These are phyloP conservation scores for Lycocorax pyrrhopterus DNA, from an alignment of 2,113 vertebrate species.

Conservation along the genomic window DNA sequence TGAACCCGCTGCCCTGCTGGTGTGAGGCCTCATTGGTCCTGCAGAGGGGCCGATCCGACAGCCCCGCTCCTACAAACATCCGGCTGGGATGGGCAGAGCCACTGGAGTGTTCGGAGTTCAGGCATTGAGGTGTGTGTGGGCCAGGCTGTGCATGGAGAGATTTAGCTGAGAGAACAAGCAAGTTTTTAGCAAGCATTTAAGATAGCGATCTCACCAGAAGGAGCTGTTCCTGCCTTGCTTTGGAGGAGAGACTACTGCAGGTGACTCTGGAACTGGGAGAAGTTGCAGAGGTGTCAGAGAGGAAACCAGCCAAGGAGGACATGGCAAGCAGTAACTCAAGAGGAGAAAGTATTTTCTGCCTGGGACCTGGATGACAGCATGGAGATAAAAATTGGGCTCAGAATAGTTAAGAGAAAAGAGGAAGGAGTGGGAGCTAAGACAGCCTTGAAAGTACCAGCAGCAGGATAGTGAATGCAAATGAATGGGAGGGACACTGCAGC, in stretches of 20 bases:
- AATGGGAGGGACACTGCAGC: neutral
- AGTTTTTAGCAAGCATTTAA: neutral
- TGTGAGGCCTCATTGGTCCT: neutral
- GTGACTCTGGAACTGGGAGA: neutral
- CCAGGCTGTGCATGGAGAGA: fast-evolving
- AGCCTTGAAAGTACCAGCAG: neutral
- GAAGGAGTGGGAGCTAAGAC: neutral
- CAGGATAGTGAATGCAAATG: neutral
- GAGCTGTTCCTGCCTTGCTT: neutral
- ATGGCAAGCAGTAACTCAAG: neutral
- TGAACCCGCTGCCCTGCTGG: neutral
- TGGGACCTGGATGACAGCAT: neutral
- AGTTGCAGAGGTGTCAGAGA: neutral
- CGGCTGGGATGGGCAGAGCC: neutral
- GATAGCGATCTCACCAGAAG: neutral
- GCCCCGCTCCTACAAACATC: neutral
- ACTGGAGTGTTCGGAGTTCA: fast-evolving
- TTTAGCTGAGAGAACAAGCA: neutral
- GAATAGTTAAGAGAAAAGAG: neutral
- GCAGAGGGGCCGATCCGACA: neutral
- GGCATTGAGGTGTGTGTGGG: too few relatives aligned
- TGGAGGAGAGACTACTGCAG: neutral
- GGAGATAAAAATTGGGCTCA: neutral
- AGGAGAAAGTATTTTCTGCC: neutral
- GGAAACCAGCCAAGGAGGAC: neutral